phyloP scores from a whole-genome alignment of 2,797 vertebrate genomes.

The Micropoecilia bifurca region DNA sequence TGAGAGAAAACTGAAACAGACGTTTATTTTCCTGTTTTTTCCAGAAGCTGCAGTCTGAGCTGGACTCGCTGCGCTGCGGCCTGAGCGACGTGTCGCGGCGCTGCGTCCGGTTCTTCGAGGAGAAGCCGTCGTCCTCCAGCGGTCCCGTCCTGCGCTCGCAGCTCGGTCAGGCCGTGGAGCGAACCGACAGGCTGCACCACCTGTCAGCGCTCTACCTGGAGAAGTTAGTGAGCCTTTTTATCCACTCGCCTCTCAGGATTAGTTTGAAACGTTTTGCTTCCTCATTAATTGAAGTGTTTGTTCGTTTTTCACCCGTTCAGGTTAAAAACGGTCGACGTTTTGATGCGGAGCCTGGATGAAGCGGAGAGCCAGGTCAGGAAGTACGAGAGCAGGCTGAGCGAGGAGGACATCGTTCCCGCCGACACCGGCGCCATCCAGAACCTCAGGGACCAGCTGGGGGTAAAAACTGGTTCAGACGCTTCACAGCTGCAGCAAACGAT shows the following conservation, averaged over 20 bases:
- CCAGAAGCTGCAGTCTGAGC: conserved; percentile 85
- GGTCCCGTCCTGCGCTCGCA: conserved; percentile 87
- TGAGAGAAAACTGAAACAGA: neutral
- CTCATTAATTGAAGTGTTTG: neutral
- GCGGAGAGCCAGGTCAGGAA: conserved; percentile 90
- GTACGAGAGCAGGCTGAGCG: conserved; percentile 91
- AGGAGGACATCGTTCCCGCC: conserved; percentile 91
- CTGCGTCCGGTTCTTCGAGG: conserved; percentile 89
- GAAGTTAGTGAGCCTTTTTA: conserved; percentile 83
- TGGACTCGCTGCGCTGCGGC: conserved; percentile 83
- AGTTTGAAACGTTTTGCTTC: neutral
- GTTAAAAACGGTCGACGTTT: conserved; percentile 90
- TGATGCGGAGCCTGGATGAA: conserved; percentile 86
- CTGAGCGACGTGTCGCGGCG: conserved; percentile 85
- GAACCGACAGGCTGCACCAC: conserved; percentile 86
- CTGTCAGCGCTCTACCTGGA: conserved; percentile 91
- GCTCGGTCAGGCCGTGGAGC: conserved; percentile 87
- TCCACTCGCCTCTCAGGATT: neutral
- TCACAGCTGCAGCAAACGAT: neutral
- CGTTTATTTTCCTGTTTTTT: neutral
- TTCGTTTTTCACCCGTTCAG: conserved; percentile 63
- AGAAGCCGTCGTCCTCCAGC: conserved; percentile 87
- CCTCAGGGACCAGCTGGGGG: conserved; percentile 83
- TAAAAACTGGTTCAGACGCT: conserved; percentile 50
- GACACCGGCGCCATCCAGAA: conserved; percentile 85